A percentile compares a stretch with the other conserved stretches of the same genome.
Evolutionary conservation across 2,113 vertebrate genomes (phyloP).

Genomic region (Ahaetulla prasina): DNA sequence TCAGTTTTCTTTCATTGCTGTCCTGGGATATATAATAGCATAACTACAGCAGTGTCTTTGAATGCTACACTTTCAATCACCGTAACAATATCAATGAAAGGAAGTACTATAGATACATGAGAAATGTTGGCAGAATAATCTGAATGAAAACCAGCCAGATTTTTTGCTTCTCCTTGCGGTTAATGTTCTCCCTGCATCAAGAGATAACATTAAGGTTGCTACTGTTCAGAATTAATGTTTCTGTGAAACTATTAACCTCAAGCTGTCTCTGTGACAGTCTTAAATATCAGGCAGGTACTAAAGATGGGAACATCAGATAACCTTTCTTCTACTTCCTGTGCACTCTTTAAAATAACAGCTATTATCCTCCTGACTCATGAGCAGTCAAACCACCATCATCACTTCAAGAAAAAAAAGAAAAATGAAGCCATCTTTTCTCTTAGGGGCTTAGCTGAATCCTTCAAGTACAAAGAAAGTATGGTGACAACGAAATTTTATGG

Average conservation of each 20-base stretch:
- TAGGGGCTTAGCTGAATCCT: conserved; percentile 43
- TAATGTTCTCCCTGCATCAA: not conserved
- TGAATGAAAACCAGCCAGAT: not conserved
- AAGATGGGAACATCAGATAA: conserved; percentile 47
- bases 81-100: not conserved
- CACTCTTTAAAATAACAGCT: conserved; percentile 48
- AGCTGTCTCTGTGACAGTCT: conserved; percentile 31
- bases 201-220: conserved; percentile 1
- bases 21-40: not conserved
- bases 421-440: conserved; percentile 43
- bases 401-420: conserved; percentile 9
- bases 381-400: conserved; percentile 35
- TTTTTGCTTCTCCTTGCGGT: conserved; percentile 1
- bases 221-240: not conserved
- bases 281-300: conserved; percentile 34
- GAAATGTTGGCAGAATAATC: not conserved
- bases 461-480: conserved; percentile 25
- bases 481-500: conserved; percentile 18
- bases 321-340: conserved; percentile 17
- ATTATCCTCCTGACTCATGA: conserved; percentile 51
- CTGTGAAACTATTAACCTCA: conserved; percentile 14
- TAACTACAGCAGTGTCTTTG: not conserved
- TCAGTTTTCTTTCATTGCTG: not conserved
- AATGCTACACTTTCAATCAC: not conserved
- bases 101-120: not conserved